Evolutionary conservation across 2,113 vertebrate genomes (phyloP).

Genomic region (Archilochus colubris): DNA sequence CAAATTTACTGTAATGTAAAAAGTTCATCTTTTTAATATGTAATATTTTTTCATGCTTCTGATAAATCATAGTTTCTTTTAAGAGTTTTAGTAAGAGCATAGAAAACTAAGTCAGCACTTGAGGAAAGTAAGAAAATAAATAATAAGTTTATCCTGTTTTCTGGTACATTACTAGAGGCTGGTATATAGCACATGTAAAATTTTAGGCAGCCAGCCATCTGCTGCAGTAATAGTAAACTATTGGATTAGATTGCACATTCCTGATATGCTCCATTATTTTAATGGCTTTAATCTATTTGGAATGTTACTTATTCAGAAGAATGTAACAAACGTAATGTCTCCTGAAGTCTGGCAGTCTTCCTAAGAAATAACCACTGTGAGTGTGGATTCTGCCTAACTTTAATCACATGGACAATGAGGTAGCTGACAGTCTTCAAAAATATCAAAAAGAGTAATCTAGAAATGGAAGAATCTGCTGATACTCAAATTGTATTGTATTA

Average conservation of each 20-base stretch:
- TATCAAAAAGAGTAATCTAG: not conserved
- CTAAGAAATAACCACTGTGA: not conserved
- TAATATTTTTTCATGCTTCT: not conserved
- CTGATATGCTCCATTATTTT: constrained; percentile 59
- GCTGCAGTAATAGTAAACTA: constrained; percentile 2
- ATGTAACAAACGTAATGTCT: constrained; percentile 44
- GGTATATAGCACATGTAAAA: not conserved
- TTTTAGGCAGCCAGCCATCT: constrained; percentile 52
- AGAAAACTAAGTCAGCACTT: not conserved
- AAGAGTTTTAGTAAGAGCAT: fast-evolving
- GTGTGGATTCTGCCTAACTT: not conserved
- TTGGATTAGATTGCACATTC: constrained; percentile 52
- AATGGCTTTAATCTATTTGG: constrained; percentile 64
- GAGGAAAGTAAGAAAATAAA: not conserved
- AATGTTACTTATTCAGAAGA: constrained; percentile 38
- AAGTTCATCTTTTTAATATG: not conserved
- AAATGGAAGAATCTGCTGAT: constrained; percentile 21
- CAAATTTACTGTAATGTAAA: not conserved
- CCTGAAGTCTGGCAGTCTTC: constrained; percentile 42
- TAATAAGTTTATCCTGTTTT: not conserved
- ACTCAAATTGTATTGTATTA: not conserved
- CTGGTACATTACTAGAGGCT: not conserved
- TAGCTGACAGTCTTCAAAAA: constrained; percentile 29
- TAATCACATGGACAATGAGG: not conserved
- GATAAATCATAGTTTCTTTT: not conserved